Conservation (phyloP, 2,888 invertebrate genomes). For the Sisyra terminalis region DNA sequence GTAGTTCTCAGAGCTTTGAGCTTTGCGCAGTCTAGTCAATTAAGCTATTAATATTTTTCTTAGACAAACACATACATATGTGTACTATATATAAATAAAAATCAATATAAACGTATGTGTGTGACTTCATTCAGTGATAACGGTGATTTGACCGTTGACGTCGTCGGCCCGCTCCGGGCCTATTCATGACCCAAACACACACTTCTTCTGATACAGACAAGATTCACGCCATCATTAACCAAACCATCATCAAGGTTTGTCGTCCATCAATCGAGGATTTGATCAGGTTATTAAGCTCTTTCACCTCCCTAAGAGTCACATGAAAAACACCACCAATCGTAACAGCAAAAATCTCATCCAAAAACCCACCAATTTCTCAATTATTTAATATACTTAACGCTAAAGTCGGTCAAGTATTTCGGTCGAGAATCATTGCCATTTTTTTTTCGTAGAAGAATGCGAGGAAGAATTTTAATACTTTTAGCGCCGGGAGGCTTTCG, state of each 20-base stretch:
- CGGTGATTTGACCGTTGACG: constrained; percentile 6
- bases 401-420: too few species aligned
- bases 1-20: too few species aligned
- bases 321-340: neutral
- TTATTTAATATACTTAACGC: too few species aligned
- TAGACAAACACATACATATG: neutral
- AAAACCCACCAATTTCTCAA: too few species aligned
- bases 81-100: neutral
- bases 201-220: neutral
- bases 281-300: neutral
- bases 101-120: neutral
- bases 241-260: neutral
- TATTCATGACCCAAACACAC: constrained; percentile 5
- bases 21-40: too few species aligned
- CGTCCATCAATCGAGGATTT: neutral
- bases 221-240: neutral
- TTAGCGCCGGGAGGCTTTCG: too few species aligned
- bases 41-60: too few species aligned
- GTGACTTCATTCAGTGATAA: constrained; percentile 1
- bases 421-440: too few species aligned
- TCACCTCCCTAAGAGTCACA: neutral
- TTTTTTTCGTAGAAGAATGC: too few species aligned
- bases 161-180: constrained; percentile 3
- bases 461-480: too few species aligned
- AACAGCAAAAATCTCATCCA: too few species aligned